Base-by-base conservation (phyloP, 2,797 vertebrate genomes). In the Sciaenops ocellatus region DNA sequence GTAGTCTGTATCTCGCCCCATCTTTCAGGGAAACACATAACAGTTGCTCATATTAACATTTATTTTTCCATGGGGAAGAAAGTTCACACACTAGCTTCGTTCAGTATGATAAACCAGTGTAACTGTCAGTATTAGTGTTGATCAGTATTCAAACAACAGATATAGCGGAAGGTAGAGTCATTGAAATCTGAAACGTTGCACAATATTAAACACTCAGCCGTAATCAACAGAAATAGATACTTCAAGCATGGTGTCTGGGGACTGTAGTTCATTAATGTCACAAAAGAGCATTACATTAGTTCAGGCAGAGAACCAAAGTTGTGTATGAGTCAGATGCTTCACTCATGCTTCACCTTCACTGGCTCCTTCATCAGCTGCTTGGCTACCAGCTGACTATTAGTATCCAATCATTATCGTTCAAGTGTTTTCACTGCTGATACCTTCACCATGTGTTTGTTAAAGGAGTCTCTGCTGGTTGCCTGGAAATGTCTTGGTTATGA, bases 11-110 rank as follows among this genome's bases (percentile, higher is more conserved):
- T 83, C 73, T 71, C 2, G 12, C 81, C 72, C 83, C 30, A 82
- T 86, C 80, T 86, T 69, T 73, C 78, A 72, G 59, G 26, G 61
- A 73, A 79, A 78, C 46, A 2, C 69, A 65, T 51, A 79, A 76
- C 84, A 68, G 55, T 83, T 61, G 61, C 61, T 84, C 63, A 60
- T 78, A 66, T 62, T 76, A 72, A 59, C 61, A 41, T 72, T 79
- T 63, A 63, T 81, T 80, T 84, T 66, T 72, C 60, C 69, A 50
- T 38, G 20, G 41, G 78, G 65, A 52, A n/a, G 30, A 78, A 84
- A 67, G 66, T 75, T 83, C 52, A 68, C 61, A 50, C 55, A 34
- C 17, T 50, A 51, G 59, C n/a, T 16, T 20, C 17, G 54, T 74
- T 59, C 16, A 46, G 6, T 24, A 38, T 26, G 46, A 79, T 61